Evolutionary conservation across 2,888 invertebrate genomes (phyloP).

Genomic region (Argyresthia goedartella): DNA sequence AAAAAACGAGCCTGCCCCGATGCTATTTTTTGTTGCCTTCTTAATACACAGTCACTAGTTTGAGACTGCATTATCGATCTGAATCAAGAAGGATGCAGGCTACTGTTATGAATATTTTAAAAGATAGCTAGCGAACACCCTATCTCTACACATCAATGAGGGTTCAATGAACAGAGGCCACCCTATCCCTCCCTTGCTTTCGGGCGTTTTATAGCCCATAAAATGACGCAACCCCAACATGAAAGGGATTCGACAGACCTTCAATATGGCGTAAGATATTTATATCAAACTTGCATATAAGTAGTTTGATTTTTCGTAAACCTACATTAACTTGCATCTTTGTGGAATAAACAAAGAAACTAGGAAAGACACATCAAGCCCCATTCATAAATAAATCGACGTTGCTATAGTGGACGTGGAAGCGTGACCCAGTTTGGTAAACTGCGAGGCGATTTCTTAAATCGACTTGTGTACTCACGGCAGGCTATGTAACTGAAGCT

Average conservation of each 20-base stretch:
- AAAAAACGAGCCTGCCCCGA: too few species aligned
- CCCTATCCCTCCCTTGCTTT: constrained; percentile 14
- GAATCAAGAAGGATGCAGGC: too few species aligned
- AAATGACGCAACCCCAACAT: constrained; percentile 12
- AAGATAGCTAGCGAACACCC: too few species aligned
- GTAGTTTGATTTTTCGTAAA: neutral
- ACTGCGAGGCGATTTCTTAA: constrained; percentile 14
- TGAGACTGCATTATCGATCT: too few species aligned
- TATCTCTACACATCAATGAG: neutral
- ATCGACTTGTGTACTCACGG: constrained; percentile 35
- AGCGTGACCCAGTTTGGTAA: constrained; percentile 55
- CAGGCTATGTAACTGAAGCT: constrained; percentile 29
- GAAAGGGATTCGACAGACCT: constrained; percentile 9
- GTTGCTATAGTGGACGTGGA: constrained; percentile 51
- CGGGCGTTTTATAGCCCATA: constrained; percentile 16
- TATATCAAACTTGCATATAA: neutral
- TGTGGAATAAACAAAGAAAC: constrained; percentile 2
- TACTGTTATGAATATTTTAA: too few species aligned
- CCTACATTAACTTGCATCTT: neutral
- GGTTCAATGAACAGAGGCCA: constrained; percentile 15
- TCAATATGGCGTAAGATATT: neutral
- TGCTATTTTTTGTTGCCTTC: too few species aligned
- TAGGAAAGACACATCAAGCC: constrained; percentile 29
- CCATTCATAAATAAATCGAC: constrained; percentile 52
- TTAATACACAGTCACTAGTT: too few species aligned